These are phyloP conservation scores for Chelonus insularis DNA, from an alignment of 1,140 invertebrate species.

Conservation along the genomic window DNA sequence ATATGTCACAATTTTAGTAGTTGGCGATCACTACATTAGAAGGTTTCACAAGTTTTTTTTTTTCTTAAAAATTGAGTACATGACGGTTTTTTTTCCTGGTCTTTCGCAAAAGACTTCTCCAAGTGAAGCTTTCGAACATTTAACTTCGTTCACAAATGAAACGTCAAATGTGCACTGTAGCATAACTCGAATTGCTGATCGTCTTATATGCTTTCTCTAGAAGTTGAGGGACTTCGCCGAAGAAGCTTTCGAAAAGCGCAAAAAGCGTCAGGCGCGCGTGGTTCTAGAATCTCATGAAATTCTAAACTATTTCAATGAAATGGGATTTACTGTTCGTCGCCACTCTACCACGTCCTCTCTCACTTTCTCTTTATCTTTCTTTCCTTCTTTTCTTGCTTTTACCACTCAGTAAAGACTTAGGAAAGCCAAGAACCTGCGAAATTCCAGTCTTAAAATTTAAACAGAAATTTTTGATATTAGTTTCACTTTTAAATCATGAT, in stretches of 20 bases:
- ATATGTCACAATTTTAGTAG: neutral
- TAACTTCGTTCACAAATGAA: conserved; percentile 1
- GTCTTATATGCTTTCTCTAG: neutral
- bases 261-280: conserved; percentile 21
- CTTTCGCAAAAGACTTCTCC: neutral
- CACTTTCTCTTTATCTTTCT: conserved; percentile 14
- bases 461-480: no score
- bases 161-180: conserved; percentile 14
- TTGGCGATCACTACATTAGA: neutral
- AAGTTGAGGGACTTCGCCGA: neutral
- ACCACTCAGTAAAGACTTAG: no score
- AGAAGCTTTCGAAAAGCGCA: conserved; percentile 21
- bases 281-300: conserved; percentile 41
- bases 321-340: conserved; percentile 40
- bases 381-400: conserved; percentile 9
- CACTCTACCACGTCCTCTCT: conserved; percentile 15
- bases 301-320: conserved; percentile 53
- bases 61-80: no score
- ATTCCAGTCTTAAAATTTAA: no score
- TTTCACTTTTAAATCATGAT: no score
- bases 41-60: neutral
- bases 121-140: neutral
- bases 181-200: conserved; percentile 14
- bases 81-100: neutral
- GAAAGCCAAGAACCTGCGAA: no score